phyloP scores from a whole-genome alignment of 2,797 vertebrate species.

The Hydrophis major region DNA sequence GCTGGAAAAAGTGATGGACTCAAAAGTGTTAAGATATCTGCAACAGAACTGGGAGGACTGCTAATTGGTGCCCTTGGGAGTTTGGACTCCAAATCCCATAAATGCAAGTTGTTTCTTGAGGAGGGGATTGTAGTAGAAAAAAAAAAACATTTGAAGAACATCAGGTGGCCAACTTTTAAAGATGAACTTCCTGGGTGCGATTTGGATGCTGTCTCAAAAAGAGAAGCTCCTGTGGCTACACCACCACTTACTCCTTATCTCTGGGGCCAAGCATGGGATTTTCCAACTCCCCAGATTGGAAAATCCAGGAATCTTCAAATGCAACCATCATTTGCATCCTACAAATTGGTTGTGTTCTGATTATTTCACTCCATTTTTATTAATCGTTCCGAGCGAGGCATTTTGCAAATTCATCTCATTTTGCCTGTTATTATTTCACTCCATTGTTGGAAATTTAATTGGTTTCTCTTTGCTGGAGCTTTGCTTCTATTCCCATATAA shows the following conservation, averaged over 20 bases:
- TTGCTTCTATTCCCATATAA: not conserved
- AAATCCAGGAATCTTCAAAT: not conserved
- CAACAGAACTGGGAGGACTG: no score
- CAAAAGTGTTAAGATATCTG: no score
- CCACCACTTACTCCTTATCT: not conserved
- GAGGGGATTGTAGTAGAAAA: no score
- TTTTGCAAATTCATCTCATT: not conserved
- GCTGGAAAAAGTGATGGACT: no score
- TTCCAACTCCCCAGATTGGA: not conserved
- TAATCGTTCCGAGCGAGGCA: not conserved
- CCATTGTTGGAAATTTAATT: not conserved
- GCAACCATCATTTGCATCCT: not conserved
- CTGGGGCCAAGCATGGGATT: not conserved
- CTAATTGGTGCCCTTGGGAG: no score
- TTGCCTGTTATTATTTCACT: not conserved
- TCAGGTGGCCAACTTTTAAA: not conserved
- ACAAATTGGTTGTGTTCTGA: not conserved
- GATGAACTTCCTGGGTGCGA: not conserved
- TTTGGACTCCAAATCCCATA: no score
- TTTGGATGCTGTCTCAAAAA: not conserved
- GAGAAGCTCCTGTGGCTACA: not conserved
- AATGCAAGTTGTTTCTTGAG: no score
- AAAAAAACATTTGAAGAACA: no score
- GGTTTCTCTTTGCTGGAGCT: not conserved
- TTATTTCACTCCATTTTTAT: not conserved